Base-by-base conservation (phyloP, 2,888 invertebrate genomes). In the Dasypolia templi region DNA sequence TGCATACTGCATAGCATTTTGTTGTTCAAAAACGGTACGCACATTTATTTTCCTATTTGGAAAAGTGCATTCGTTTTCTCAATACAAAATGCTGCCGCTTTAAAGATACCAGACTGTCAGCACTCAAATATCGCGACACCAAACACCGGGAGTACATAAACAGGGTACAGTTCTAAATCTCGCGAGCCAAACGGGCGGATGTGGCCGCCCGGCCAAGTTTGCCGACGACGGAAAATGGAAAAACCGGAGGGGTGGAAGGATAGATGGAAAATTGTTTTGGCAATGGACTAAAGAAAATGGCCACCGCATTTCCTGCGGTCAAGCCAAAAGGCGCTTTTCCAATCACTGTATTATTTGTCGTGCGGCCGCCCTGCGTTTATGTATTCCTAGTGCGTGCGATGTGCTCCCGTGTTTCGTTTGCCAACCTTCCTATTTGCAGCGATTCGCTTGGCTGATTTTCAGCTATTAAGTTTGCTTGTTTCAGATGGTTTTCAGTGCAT, bases 221-320 rank as follows among this genome's bases (percentile, higher is more conserved):
- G 90, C 91, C 92, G 91, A 90, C 91, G 90, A 92, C 92, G 91
- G 92, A 92, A 92, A 93, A 93, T 92, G 91, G 93, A 91, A 92
- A 93, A 92, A 92, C 90, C 87, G 88, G 87, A 88, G 87, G 87
- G 87, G 82, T 84, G 86, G 86, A 85, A 86, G 85, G 83, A 84
- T 83, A 86, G 86, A 86, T 87, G 87, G 87, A 86, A 93, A 91
- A 94, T 94, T 93, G 93, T 95, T 94, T 94, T 95, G 94, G 94
- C 94, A 91, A 90, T 93, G 94, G 95, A 94, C 95, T 96, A 92
- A 95, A 94, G 96, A 95, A 96, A 96, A 95, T 96, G 95, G 91
- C 90, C 86, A 88, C 89, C 90, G 89, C 89, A 90, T 90, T 91
- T 91, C 91, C 91, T 90, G 90, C 85, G 91, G 91, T 91, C 90